Percentiles rank a stretch among this genome's conserved stretches.
Conservation (phyloP, 2,888 invertebrate species). For the Drosophila colorata region DNA sequence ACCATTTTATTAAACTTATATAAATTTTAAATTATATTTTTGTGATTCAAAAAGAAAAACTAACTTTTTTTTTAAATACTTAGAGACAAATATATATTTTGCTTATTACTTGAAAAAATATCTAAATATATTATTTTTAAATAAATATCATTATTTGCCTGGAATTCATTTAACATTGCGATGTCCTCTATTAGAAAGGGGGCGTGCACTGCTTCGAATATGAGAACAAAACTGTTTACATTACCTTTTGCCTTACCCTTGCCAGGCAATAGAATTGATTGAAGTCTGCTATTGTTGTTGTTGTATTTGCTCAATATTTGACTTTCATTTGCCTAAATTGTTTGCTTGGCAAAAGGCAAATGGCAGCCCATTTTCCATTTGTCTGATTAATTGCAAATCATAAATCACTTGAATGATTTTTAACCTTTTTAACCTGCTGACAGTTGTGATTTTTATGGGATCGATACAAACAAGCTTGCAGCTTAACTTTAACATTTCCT, state of each 20-base stretch:
- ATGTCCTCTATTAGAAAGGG: neutral
- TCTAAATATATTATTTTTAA: neutral
- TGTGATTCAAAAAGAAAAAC: too few relatives aligned
- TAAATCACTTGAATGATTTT: slow-evolving; percentile 45
- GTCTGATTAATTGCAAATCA: slow-evolving; percentile 71
- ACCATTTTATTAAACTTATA: too few relatives aligned
- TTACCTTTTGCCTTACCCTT: slow-evolving; percentile 1
- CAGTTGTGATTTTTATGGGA: slow-evolving; percentile 26
- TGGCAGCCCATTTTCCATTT: slow-evolving; percentile 55
- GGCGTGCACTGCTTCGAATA: neutral
- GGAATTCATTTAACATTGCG: too few relatives aligned
- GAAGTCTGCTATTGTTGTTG: slow-evolving; percentile 12
- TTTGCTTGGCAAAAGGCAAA: slow-evolving; percentile 19
- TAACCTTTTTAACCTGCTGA: slow-evolving; percentile 44
- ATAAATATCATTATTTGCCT: neutral
- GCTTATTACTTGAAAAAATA: neutral
- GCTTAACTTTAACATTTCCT: slow-evolving; percentile 31
- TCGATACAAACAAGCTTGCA: slow-evolving; percentile 32
- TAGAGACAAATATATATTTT: too few relatives aligned
- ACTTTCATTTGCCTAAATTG: slow-evolving; percentile 60
- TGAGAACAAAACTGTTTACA: neutral
- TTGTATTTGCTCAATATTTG: slow-evolving; percentile 48
- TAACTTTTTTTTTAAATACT: too few relatives aligned
- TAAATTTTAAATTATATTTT: too few relatives aligned
- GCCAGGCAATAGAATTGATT: slow-evolving; percentile 18